These are phyloP conservation scores for Agelas oroides DNA, from an alignment of 37 sponge, comb jelly and placozoan species.

Conservation along the genomic window DNA sequence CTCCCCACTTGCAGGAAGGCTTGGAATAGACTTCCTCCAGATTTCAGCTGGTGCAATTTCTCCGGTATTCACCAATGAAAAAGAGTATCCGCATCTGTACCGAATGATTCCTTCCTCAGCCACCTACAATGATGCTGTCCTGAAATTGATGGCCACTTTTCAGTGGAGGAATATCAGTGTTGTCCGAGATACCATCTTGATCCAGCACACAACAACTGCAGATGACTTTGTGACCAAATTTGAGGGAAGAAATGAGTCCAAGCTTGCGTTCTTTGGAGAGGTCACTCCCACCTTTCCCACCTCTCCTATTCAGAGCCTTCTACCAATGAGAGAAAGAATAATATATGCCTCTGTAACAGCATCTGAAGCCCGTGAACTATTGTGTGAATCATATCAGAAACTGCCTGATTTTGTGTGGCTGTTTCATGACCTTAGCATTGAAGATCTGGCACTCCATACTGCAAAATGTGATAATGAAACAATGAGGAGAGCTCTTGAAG, in stretches of 20 bases:
- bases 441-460: neutral
- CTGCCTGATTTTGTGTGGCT: conserved; percentile 33
- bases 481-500: conserved; percentile 20
- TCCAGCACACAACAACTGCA: neutral
- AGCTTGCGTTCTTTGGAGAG: no score
- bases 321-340: neutral
- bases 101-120: conserved; percentile 11
- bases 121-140: conserved; percentile 9
- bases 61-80: neutral
- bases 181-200: neutral
- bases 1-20: conserved; percentile 25
- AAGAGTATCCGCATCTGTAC: neutral
- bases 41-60: conserved; percentile 8
- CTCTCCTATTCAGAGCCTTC: no score
- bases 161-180: conserved; percentile 1
- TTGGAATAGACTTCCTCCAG: conserved; percentile 20
- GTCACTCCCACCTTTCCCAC: no score
- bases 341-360: conserved; percentile 16
- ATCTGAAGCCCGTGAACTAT: conserved; percentile 13
- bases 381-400: conserved; percentile 19
- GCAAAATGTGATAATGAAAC: neutral
- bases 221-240: neutral
- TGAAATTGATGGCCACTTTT: conserved; percentile 8
- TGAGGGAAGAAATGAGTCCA: no score
- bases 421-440: conserved; percentile 11